Conservation (phyloP, 2,888 invertebrate species). For the Campaea margaritaria region DNA sequence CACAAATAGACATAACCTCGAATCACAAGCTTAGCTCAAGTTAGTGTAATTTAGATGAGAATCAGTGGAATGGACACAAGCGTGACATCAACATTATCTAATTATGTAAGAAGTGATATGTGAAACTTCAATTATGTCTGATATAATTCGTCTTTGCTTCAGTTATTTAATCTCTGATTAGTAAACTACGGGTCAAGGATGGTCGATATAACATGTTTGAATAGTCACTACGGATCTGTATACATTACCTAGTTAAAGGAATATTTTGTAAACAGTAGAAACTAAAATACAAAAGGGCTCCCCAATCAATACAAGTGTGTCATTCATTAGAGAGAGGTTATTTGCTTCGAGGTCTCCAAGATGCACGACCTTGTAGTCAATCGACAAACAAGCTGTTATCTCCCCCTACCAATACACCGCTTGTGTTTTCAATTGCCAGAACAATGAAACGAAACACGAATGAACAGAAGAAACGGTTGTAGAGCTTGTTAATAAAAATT, state of each 20-base stretch:
- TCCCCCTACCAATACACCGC: slow-evolving; percentile 16
- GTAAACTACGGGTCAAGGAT: too few species aligned
- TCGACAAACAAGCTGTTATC: slow-evolving; percentile 1
- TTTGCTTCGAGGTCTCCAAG: slow-evolving; percentile 5
- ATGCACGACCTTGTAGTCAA: slow-evolving; percentile 24
- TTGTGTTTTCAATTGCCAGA: slow-evolving; percentile 13
- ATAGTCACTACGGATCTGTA: too few species aligned
- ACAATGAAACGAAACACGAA: slow-evolving; percentile 22
- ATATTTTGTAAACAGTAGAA: neutral
- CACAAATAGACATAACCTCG: slow-evolving; percentile 1
- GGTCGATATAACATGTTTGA: too few species aligned
- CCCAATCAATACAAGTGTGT: slow-evolving; percentile 15
- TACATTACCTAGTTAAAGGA: neutral
- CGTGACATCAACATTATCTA: too few species aligned
- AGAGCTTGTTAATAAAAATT: too few species aligned
- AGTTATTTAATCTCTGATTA: too few species aligned
- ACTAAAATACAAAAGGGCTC: neutral
- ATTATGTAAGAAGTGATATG: too few species aligned
- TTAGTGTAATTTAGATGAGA: neutral
- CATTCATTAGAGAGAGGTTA: slow-evolving; percentile 26
- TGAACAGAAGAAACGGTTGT: too few species aligned
- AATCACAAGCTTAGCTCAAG: neutral
- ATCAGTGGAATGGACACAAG: too few species aligned
- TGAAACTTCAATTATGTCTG: too few species aligned
- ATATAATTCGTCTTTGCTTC: too few species aligned